A percentile compares a stretch with the other conserved stretches of the same genome.
Conservation (phyloP, 2,888 invertebrate species). For the Monochamus alternatus region DNA sequence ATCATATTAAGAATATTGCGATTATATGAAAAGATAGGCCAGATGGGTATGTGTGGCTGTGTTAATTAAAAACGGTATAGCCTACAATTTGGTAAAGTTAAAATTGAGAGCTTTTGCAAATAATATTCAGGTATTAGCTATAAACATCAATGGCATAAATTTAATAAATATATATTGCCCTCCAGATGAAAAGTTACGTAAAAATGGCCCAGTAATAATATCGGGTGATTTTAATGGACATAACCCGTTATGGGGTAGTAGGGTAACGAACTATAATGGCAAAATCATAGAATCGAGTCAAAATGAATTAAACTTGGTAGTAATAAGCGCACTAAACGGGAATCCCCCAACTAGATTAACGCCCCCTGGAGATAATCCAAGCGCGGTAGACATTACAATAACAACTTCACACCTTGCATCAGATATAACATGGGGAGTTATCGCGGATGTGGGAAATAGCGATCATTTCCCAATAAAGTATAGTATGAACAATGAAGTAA, state of each 20-base stretch:
- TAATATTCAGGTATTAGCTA: conserved; percentile 10
- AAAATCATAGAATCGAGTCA: not conserved
- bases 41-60: not conserved
- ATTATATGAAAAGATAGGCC: not conserved
- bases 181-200: not conserved
- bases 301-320: not conserved
- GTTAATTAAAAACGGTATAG: not conserved
- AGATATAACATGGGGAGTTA: not conserved
- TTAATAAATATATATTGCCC: conserved; percentile 4
- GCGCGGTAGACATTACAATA: not conserved
- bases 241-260: not conserved
- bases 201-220: not conserved
- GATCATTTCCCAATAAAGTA: not conserved
- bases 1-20: conserved; percentile 14
- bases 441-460: not conserved
- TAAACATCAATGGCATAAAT: not conserved
- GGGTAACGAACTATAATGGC: not conserved
- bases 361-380: not conserved
- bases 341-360: not conserved
- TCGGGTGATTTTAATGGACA: not conserved
- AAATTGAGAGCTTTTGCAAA: not conserved
- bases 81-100: not conserved
- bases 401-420: not conserved
- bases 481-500: not conserved
- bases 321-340: not conserved